phyloP scores from a whole-genome alignment of 2,888 invertebrate species.

The Eristalis intricaria region DNA sequence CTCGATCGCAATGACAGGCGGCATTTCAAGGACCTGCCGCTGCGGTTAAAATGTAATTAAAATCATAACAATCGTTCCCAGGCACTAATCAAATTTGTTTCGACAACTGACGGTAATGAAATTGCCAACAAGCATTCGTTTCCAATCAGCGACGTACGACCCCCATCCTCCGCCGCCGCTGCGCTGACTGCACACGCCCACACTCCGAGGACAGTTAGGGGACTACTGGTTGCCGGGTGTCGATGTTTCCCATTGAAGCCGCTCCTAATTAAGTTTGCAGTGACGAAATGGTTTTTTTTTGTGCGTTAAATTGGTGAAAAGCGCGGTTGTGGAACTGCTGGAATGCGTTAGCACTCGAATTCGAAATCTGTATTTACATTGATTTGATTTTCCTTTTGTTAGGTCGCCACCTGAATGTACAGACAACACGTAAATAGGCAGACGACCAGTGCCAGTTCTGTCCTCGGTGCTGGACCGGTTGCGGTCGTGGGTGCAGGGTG shows the following conservation, averaged over 20 bases:
- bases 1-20: background rate
- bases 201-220: background rate
- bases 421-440: background rate
- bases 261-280: constrained; percentile 13
- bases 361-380: background rate
- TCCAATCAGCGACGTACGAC: constrained; percentile 33
- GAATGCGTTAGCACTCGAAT: background rate
- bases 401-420: background rate
- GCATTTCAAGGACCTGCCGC: background rate
- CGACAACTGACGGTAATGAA: constrained; percentile 16
- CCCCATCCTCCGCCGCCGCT: background rate
- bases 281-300: background rate
- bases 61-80: constrained; percentile 23
- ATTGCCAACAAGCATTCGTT: constrained; percentile 12
- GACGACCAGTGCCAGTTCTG: background rate
- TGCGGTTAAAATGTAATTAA: constrained; percentile 19
- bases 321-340: background rate
- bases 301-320: background rate
- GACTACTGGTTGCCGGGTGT: background rate
- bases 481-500: background rate
- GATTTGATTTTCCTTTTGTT: background rate
- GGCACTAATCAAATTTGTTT: constrained; percentile 16
- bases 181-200: too few species aligned
- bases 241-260: too few species aligned
- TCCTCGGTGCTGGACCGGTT: background rate